Evolutionary conservation across 2,888 invertebrate genomes (phyloP).

Genomic region (Hirtodrosophila trivittata): DNA sequence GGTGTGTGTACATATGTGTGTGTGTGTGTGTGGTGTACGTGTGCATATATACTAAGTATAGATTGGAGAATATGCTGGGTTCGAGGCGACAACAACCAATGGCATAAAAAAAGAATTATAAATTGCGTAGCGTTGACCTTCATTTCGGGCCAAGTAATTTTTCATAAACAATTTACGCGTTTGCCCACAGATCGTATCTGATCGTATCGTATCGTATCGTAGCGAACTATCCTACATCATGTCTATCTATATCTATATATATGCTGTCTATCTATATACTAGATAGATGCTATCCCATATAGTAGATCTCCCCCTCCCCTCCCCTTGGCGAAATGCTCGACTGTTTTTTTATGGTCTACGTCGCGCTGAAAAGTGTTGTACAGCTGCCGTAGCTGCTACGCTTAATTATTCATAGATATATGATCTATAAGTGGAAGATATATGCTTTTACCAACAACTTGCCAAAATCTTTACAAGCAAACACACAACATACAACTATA

Average conservation of each 20-base stretch:
- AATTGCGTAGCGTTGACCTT: slow-evolving; percentile 78
- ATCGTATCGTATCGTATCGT: neutral
- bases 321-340: neutral
- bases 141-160: slow-evolving; percentile 78
- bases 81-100: slow-evolving; percentile 45
- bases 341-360: slow-evolving; percentile 33
- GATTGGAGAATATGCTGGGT: slow-evolving; percentile 30
- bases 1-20: slow-evolving; percentile 10
- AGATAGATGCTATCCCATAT: slow-evolving; percentile 4
- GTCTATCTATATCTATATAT: slow-evolving; percentile 4
- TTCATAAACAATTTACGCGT: slow-evolving; percentile 79
- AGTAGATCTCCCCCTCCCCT: too few relatives aligned
- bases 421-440: slow-evolving; percentile 22
- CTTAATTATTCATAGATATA: slow-evolving; percentile 72
- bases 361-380: slow-evolving; percentile 56
- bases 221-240: neutral
- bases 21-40: slow-evolving; percentile 4
- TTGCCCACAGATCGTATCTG: slow-evolving; percentile 32
- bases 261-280: slow-evolving; percentile 4
- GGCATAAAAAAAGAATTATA: slow-evolving; percentile 78
- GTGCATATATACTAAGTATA: slow-evolving; percentile 38
- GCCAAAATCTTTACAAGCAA: slow-evolving; percentile 32
- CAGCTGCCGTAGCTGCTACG: slow-evolving; percentile 67
- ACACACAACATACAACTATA: slow-evolving; percentile 1
- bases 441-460: slow-evolving; percentile 7